Evolutionary conservation across 35 echinoderm and acorn worm genomes (phyloP).

Genomic region (Strongylocentrotus purpuratus): DNA sequence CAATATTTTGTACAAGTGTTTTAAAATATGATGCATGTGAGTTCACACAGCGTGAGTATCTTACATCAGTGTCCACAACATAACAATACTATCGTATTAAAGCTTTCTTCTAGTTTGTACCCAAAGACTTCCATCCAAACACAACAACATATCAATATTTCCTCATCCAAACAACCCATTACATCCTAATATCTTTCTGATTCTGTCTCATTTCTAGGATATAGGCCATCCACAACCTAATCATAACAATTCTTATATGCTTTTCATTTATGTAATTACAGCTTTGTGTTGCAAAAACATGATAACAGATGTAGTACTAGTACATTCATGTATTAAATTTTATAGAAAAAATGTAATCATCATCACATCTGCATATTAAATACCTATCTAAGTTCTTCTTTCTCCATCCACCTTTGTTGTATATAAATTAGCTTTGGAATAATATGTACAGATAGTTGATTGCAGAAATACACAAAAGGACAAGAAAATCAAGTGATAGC

Average conservation of each 20-base stretch:
- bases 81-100: background rate
- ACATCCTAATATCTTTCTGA: background rate
- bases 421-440: conserved; percentile 19
- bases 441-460: conserved; percentile 5
- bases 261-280: background rate
- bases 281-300: background rate
- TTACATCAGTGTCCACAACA: background rate
- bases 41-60: background rate
- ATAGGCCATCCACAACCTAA: background rate
- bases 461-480: conserved; percentile 11
- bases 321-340: background rate
- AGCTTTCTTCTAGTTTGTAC: background rate
- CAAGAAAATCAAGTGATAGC: background rate
- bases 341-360: background rate
- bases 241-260: background rate
- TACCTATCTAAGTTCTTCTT: background rate
- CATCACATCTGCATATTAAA: background rate
- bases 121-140: background rate
- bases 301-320: conserved; percentile 16
- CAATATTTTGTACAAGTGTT: background rate
- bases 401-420: background rate
- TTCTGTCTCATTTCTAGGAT: background rate
- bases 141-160: background rate
- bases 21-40: background rate
- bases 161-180: background rate